Evolutionary conservation across 2,888 invertebrate species (phyloP), one percentile per base, ranked within the genome.

Genomic region (Meteorus colon): DNA sequence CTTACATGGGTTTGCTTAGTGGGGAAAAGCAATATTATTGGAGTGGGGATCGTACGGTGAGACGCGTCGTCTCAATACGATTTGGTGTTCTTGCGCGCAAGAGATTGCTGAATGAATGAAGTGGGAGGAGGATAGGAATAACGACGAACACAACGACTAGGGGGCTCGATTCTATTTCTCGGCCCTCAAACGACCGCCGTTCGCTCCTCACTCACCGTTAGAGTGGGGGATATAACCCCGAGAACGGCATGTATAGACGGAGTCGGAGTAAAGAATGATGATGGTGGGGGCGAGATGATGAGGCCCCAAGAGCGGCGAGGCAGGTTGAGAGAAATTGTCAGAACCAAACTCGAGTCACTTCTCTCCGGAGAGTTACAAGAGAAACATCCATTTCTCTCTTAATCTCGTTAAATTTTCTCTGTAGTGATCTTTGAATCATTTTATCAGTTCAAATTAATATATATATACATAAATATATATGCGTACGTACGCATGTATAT

Each of bases 261-360:
- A n/a, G 55, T 19, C 6, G n/a, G 67, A 48, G 72, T 51, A 31
- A 14, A 59, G 55, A 66, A 66, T 60, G 48, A 34, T 63, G 45
- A 48, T 74, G 78, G 79, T 75, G 78, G 81, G 77, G 81, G 81
- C 82, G 81, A 81, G 85, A 85, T 83, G 85, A 86, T 84, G 84
- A 81, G 82, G 79, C 78, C 78, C 78, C 78, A 81, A 68, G 37
- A 45, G 34, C 65, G 74, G 48, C 73, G 63, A 72, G 60, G 82
- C 84, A 83, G 85, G 79, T 82, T 81, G 81, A 85, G 86, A 86
- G 85, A 84, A 86, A 84, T 84, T 84, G 83, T 85, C 83, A 82
- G 85, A 83, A 79, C 80, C 81, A 76, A 75, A 71, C 75, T 73
- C 79, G 81, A 83, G 84, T 85, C 83, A 86, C 82, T 85, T 83